Evolutionary conservation across 2,888 invertebrate genomes (phyloP), one percentile per base, ranked within the genome.

Genomic region (Drosophila kuntzei): DNA sequence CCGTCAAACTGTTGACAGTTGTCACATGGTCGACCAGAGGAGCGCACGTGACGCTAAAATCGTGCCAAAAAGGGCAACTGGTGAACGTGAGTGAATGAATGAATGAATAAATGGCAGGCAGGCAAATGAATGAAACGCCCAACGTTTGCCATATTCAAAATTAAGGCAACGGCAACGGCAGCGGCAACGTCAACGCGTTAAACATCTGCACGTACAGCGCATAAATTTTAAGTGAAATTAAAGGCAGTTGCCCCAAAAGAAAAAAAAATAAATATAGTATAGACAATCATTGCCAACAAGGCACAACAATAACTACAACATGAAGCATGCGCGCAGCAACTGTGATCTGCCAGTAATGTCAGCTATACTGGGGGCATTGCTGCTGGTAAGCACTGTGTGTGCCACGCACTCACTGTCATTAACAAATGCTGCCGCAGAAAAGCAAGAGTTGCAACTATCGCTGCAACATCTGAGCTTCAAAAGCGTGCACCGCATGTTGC

Each of bases 401-500:
- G 39, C 39, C 37, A 47, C 41, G 8, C 46, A 49, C 16, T 37
- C 71, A 3, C n/a, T 58, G 18, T 54, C 62, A 11, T 9, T 71
- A 27, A 62, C 82, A 6, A 67, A 78, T 14, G 59, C 37, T 1
- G 89, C 88, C 9, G 89, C 82, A 6, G 72, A 67, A n/a, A 55
- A 65, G 62, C 60, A 90, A 47, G 88, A 90, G 53, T 74, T 79
- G 41, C 85, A 76, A 60, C 79, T 87, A 32, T 76, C 82, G 25
- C 46, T 39, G 22, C 79, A 73, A 8, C 70, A 91, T 46, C 85
- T 92, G 14, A 89, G 90, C 22, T 90, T 89, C 41, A 90, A 90
- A 37, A 91, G 89, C 12, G 90, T 92, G 60, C 92, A 91, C 43
- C 89, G 91, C 39, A 91, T 92, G 65, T 66, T 92, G 36, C 81